A percentile compares a stretch with the other conserved stretches of the same genome.
Evolutionary conservation across 2,113 vertebrate genomes (phyloP).

Genomic region (Synchiropus splendidus): DNA sequence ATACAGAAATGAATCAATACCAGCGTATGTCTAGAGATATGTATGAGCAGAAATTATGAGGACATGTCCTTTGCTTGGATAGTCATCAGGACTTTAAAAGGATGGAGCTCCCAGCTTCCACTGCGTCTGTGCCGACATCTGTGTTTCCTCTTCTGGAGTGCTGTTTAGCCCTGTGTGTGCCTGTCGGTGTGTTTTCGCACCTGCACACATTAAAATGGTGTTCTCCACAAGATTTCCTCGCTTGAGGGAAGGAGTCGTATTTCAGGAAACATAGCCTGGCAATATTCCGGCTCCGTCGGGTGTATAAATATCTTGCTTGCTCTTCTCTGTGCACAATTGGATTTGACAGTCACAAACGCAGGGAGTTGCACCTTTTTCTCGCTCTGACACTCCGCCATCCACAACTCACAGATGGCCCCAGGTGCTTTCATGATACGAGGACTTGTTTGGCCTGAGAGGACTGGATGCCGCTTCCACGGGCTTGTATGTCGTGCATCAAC

Average conservation of each 20-base stretch:
- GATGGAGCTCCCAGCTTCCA: slow-evolving; percentile 5
- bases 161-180: too few relatives aligned
- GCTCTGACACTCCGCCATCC: slow-evolving; percentile 16
- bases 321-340: slow-evolving; percentile 25
- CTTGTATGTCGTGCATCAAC: too few relatives aligned
- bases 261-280: slow-evolving; percentile 37
- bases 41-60: neutral
- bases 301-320: slow-evolving; percentile 26
- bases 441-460: too few relatives aligned
- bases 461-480: too few relatives aligned
- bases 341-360: slow-evolving; percentile 25
- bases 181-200: slow-evolving; percentile 6
- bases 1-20: slow-evolving; percentile 53
- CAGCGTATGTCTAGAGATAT: slow-evolving; percentile 29
- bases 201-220: neutral
- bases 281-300: slow-evolving; percentile 35
- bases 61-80: too few relatives aligned
- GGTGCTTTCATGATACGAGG: slow-evolving; percentile 23
- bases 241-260: slow-evolving; percentile 32
- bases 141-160: slow-evolving; percentile 10
- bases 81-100: slow-evolving; percentile 19
- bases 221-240: slow-evolving; percentile 19
- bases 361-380: slow-evolving; percentile 26
- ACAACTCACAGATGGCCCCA: slow-evolving; percentile 16
- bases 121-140: slow-evolving; percentile 20